A percentile compares a stretch with the other conserved stretches of the same genome.
phyloP scores from a whole-genome alignment of 2,888 invertebrate species.

The Morpho achilles region DNA sequence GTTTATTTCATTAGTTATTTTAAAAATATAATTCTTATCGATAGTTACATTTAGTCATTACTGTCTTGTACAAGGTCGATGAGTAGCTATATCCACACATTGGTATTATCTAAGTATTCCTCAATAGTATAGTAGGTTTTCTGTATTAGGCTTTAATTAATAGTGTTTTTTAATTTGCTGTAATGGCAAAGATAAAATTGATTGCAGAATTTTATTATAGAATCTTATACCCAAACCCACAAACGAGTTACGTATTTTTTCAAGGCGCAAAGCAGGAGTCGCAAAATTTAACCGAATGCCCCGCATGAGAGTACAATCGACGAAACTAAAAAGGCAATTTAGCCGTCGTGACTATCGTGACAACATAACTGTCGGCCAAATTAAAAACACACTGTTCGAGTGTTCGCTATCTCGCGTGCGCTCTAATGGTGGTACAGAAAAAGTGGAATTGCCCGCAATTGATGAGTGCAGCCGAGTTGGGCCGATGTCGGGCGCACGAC shows the following conservation, averaged over 20 bases:
- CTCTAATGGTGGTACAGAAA: conserved; percentile 66
- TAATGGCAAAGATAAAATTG: too few relatives aligned
- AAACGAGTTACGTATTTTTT: too few relatives aligned
- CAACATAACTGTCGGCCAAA: conserved; percentile 24
- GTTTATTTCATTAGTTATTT: neutral
- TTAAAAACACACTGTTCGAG: conserved; percentile 38
- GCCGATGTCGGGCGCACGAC: conserved; percentile 56
- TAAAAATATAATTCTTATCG: neutral
- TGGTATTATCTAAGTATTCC: too few relatives aligned
- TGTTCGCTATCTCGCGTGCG: conserved; percentile 50
- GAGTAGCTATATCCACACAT: too few relatives aligned
- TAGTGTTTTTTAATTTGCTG: too few relatives aligned
- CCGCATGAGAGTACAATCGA: conserved; percentile 4
- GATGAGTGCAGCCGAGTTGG: conserved; percentile 56
- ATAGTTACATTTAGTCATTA: too few relatives aligned
- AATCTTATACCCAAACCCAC: too few relatives aligned
- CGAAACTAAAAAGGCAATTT: conserved; percentile 18
- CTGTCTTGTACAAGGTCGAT: too few relatives aligned
- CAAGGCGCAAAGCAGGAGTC: neutral
- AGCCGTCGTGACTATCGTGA: conserved; percentile 25
- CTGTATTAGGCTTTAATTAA: too few relatives aligned
- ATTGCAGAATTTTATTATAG: too few relatives aligned
- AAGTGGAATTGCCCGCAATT: conserved; percentile 67
- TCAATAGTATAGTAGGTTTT: too few relatives aligned
- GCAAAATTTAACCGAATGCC: conserved; percentile 6